A percentile compares a stretch with the other conserved stretches of the same genome.
Conservation (phyloP, 2,888 invertebrate species). For the Troglohyphantes excavatus region DNA sequence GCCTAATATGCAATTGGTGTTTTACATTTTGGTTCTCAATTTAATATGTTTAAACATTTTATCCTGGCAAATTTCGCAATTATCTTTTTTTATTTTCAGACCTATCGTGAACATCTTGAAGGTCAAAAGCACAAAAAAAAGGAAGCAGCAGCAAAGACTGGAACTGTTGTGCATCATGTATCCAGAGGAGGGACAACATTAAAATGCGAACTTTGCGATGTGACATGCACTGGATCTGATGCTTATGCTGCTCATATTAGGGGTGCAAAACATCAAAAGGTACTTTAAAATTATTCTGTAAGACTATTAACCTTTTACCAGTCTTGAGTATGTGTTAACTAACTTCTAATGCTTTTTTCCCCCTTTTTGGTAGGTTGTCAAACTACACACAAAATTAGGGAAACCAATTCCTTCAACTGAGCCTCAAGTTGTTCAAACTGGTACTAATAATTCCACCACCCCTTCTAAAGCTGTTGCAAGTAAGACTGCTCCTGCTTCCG, state of each 20-base stretch:
- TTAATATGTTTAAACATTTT: too few species aligned
- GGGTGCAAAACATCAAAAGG: slow-evolving; percentile 99
- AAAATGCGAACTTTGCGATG: slow-evolving; percentile 98
- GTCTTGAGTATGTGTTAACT: neutral
- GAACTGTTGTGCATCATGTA: slow-evolving; percentile 68
- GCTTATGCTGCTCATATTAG: slow-evolving; percentile 99
- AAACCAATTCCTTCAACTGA: slow-evolving; percentile 98
- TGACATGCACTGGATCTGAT: slow-evolving; percentile 98
- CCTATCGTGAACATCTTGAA: slow-evolving; percentile 97
- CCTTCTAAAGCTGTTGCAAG: slow-evolving; percentile 67
- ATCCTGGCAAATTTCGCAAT: too few species aligned
- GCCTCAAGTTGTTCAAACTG: slow-evolving; percentile 89
- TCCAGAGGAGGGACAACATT: slow-evolving; percentile 85
- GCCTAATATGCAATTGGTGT: too few species aligned
- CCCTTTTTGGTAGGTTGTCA: slow-evolving; percentile 86
- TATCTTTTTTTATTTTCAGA: slow-evolving; percentile 84
- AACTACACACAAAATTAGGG: slow-evolving; percentile 97
- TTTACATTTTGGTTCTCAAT: too few species aligned
- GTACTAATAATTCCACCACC: slow-evolving; percentile 77
- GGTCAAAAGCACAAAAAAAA: slow-evolving; percentile 99
- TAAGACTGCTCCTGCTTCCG: slow-evolving; percentile 80
- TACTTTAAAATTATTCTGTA: slow-evolving; percentile 82
- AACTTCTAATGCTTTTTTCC: neutral
- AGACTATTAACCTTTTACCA: too few species aligned
- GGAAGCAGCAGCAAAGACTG: slow-evolving; percentile 87